Base-by-base conservation (phyloP, 2,113 vertebrate species). In the Anguilla japonica region DNA sequence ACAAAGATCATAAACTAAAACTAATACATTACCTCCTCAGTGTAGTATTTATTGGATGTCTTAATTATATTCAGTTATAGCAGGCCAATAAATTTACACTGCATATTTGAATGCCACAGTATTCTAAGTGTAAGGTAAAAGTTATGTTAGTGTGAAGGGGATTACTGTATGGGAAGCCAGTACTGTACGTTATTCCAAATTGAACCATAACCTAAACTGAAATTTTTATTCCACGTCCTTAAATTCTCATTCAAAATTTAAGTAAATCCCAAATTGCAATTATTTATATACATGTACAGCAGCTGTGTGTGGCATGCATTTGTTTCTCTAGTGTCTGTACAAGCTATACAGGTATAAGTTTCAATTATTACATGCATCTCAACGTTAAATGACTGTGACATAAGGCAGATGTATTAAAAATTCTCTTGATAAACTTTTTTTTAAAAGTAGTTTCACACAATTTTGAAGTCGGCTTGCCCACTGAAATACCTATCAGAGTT, bases 21-120 rank as follows among this genome's bases (percentile, higher is more conserved):
- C 14, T 15, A 20, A 13, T 60, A 13, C 89, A 91, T 89, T 56
- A 85, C 79, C 84, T 89, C 89, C 92, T 91, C 91, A 93, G 90
- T 89, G 87, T 88, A 88, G 91, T 91, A 91, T 92, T 92, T 87
- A 75, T 46, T 46, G 43, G 88, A 89, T 84, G 90, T 90, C 88
- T 88, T 7, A 60, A 60, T 11, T 15, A 60, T 60, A 60, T 87
- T 85, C 92, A 92, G 92, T 94, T 92, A 93, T 87, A 92, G 91
- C 88, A 90, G 56, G 87, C 89, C 86, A 6, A 46, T 46, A 46
- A 46, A 85, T 89, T 91, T 89, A 92, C 46, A 85, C 79, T 86
- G 87, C 29, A 86, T 87, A 89, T 87, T 91, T 93, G 90, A 46
- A 8, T 90, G 85, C 81, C 83, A 82, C 50, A 85, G 79, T 50